phyloP scores from a whole-genome alignment of 2,888 invertebrate species.

The Hyles lineata region DNA sequence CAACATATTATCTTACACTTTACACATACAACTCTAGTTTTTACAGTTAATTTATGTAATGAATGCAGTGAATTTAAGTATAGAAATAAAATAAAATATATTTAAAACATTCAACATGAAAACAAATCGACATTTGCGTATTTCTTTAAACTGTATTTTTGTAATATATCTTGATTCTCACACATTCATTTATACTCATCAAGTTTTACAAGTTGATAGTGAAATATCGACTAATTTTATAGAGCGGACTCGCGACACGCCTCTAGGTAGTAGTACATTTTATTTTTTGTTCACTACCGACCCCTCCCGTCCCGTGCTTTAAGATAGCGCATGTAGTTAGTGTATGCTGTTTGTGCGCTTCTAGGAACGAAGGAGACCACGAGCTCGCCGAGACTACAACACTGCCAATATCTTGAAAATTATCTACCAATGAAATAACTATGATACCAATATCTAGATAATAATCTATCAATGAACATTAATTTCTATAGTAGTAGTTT shows the following conservation, averaged over 20 bases:
- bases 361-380: conserved; percentile 33
- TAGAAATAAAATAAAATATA: not conserved
- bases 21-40: not conserved
- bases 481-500: no score
- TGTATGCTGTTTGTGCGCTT: conserved; percentile 46
- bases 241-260: conserved; percentile 41
- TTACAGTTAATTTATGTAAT: not conserved
- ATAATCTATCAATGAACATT: no score
- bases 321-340: conserved; percentile 68
- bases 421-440: not conserved
- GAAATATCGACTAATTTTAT: conserved; percentile 1
- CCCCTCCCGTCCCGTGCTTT: conserved; percentile 54
- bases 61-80: not conserved
- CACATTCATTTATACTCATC: no score
- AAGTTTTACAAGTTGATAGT: not conserved
- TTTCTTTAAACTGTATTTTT: no score
- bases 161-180: no score
- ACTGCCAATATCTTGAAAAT: not conserved
- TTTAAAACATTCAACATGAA: no score
- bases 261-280: conserved; percentile 60
- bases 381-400: not conserved
- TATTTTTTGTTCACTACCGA: conserved; percentile 60
- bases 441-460: no score
- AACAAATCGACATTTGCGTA: no score
- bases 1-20: not conserved